Evolutionary conservation across 2,888 invertebrate genomes (phyloP), one percentile per base, ranked within the genome.

Genomic region (Ischnus inquisitorius): DNA sequence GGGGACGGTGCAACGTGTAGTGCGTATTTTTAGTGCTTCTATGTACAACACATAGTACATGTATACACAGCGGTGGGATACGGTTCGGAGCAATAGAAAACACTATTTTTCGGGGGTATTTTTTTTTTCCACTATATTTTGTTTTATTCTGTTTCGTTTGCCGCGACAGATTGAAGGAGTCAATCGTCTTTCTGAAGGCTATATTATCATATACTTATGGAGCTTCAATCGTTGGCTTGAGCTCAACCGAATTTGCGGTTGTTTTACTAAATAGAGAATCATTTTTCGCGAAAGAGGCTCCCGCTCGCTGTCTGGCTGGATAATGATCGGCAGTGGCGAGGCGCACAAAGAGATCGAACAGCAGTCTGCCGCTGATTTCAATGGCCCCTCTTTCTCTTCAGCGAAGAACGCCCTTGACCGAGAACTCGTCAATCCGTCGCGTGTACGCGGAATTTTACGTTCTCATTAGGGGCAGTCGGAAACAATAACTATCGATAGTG

Each of bases 401-500:
- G 3, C 46, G 54, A 54, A 41, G 64, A 71, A 54, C 71, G 41
- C 71, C 79, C 79, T 71, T 71, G 71, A 69, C 78, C 78, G 60
- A 64, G 71, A 39, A 67, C 28, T 54, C 19, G 54, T 16, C 54
- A 34, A 34, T 34, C 34, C 34, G 34, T 6, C 8, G 34, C 34
- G 8, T 4, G 4, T 34, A 34, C 34, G 34, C 0, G 34, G 34
- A 34, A 34, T 34, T 34, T 34, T 4, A 34, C 8, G 34, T 5
- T 1, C 34, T 34, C 34, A 34, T 34, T 34, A 34, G 1, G 2
- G 1, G 34, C 4, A 34, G 34, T 34, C 3, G 8, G 6, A 34
- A 34, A 34, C 34, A 34, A 34, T 34, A 34, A 34, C 34, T 6
- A 34, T 10, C 54, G 54, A n/a, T n/a, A 54, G 54, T 12, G 54